Conservation (phyloP, 2,888 invertebrate genomes). For the Spisula subtruncata region DNA sequence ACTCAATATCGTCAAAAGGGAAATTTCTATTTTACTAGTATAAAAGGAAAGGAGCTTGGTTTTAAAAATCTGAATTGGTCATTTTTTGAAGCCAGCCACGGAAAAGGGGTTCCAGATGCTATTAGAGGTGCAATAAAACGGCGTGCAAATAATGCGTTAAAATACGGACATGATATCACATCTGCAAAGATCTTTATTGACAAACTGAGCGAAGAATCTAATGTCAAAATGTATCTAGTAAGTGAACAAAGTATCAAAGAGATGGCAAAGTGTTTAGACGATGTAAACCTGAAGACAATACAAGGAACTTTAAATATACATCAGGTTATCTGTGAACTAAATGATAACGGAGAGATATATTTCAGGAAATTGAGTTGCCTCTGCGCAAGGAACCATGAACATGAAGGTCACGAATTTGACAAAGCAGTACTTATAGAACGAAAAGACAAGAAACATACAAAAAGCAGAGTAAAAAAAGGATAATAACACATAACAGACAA, state of each 20-base stretch:
- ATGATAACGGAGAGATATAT: background rate
- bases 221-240: conserved; percentile 52
- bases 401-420: conserved; percentile 33
- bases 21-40: conserved; percentile 82
- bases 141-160: conserved; percentile 70
- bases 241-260: conserved; percentile 10
- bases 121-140: conserved; percentile 81
- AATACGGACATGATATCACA: conserved; percentile 58
- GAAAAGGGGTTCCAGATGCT: conserved; percentile 86
- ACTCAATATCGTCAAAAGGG: conserved; percentile 86
- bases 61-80: conserved; percentile 78
- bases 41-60: conserved; percentile 50
- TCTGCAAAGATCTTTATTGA: conserved; percentile 53
- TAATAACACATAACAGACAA: too few relatives aligned
- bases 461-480: too few relatives aligned
- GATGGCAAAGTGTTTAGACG: conserved; percentile 21
- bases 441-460: too few relatives aligned
- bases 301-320: background rate
- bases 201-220: background rate
- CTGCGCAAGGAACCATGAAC: background rate
- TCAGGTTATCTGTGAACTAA: conserved; percentile 42
- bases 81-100: conserved; percentile 85
- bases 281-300: conserved; percentile 47
- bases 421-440: conserved; percentile 12
- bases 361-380: conserved; percentile 66